Percentiles rank a stretch among this genome's conserved stretches.
Evolutionary conservation across 2,113 vertebrate genomes (phyloP).

Genomic region (Chinchilla lanigera): DNA sequence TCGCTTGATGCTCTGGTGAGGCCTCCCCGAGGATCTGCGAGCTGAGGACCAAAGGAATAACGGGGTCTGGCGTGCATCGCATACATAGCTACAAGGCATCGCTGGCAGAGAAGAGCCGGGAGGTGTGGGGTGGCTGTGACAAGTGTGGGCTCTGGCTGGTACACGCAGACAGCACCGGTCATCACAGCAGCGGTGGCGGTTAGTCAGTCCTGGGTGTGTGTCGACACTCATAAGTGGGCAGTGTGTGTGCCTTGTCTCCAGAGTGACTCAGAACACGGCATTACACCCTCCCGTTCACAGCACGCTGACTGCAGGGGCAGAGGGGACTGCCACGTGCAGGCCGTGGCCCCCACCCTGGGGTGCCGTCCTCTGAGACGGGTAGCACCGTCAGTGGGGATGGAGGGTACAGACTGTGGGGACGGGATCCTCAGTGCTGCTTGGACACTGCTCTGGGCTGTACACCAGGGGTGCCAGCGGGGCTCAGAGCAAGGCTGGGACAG

Average conservation of each 20-base stretch:
- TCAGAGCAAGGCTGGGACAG: too few relatives aligned
- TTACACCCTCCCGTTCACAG: neutral
- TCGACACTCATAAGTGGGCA: neutral
- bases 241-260: neutral
- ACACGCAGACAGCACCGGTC: neutral
- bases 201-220: too few relatives aligned
- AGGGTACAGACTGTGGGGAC: neutral
- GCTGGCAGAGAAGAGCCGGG: neutral
- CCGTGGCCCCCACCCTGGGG: too few relatives aligned
- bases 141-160: neutral
- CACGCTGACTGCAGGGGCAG: neutral
- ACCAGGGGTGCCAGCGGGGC: neutral
- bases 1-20: neutral
- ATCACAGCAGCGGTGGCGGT: neutral
- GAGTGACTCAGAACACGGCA: neutral
- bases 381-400: neutral
- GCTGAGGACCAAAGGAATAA: neutral
- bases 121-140: neutral
- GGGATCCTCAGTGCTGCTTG: neutral
- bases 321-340: too few relatives aligned
- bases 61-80: neutral
- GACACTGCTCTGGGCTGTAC: neutral
- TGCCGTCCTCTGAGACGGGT: neutral
- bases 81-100: neutral
- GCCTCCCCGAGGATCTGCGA: rapidly evolving